phyloP scores from a whole-genome alignment of 2,888 invertebrate genomes.

The Drosophila longiperda region DNA sequence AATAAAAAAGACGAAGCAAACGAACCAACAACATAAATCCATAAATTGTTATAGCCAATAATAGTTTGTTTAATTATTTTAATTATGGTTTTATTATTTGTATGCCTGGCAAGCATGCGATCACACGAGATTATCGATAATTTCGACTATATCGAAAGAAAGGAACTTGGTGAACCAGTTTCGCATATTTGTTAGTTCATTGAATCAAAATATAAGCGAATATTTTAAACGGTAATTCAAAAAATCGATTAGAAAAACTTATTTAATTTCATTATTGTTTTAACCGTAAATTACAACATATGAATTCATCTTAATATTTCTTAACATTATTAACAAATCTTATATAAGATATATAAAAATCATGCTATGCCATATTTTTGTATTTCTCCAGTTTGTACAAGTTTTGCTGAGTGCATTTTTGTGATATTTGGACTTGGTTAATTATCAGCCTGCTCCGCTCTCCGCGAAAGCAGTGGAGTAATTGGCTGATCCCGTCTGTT shows the following conservation, averaged over 20 bases:
- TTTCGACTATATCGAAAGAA: not conserved
- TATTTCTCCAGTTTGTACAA: conserved; percentile 59
- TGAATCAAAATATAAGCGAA: not conserved
- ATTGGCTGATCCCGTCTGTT: conserved; percentile 75
- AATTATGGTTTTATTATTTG: not conserved
- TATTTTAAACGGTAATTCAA: not conserved
- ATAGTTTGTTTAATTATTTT: not conserved
- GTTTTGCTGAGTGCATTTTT: conserved; percentile 38
- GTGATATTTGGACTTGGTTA: conserved; percentile 22
- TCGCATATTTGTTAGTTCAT: not conserved
- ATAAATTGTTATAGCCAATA: not conserved
- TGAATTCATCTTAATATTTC: conserved; percentile 54
- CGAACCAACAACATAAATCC: conserved; percentile 25
- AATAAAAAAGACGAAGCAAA: conserved; percentile 40
- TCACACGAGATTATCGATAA: conserved; percentile 3
- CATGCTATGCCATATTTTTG: not conserved
- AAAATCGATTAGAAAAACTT: conserved; percentile 12
- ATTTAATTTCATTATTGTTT: conserved; percentile 25
- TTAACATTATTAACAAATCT: conserved; percentile 29
- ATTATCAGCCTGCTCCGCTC: conserved; percentile 32
- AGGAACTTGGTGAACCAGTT: not conserved
- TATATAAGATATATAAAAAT: conserved; percentile 8
- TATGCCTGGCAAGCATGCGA: not conserved
- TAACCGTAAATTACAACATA: conserved; percentile 20
- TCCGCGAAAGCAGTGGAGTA: conserved; percentile 77